Conservation (phyloP, 2,888 invertebrate genomes). For the Microdon myrmicae region DNA sequence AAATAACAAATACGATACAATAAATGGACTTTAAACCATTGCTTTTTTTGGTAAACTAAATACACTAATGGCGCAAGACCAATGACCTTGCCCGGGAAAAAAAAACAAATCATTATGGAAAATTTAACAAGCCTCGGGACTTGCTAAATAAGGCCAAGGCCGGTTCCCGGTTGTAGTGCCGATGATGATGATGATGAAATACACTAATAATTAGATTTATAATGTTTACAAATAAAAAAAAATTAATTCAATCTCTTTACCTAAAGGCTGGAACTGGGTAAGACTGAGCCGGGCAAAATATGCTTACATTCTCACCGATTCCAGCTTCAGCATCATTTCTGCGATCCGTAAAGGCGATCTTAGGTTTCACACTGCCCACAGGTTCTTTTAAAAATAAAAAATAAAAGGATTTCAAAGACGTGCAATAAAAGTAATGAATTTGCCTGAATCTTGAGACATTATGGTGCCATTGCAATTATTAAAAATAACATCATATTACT, state of each 20-base stretch:
- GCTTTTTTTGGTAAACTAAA: no score
- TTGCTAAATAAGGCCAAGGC: no score
- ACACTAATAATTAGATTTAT: neutral
- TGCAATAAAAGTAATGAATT: neutral
- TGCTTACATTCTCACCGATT: conserved; percentile 69
- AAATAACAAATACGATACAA: no score
- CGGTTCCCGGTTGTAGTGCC: no score
- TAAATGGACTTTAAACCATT: no score
- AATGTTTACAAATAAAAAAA: neutral
- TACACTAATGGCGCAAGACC: no score
- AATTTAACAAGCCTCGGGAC: no score
- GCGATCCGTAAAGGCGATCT: conserved; percentile 68
- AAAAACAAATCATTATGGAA: no score
- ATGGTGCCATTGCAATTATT: neutral
- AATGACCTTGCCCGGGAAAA: no score
- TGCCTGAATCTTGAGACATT: conserved; percentile 30
- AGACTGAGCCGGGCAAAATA: conserved; percentile 76
- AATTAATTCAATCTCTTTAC: conserved; percentile 60
- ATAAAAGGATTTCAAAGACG: neutral
- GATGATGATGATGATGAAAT: no score
- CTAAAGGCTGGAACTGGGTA: conserved; percentile 72
- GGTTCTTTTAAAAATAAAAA: conserved; percentile 61
- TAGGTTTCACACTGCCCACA: conserved; percentile 70
- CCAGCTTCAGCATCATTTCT: conserved; percentile 65
- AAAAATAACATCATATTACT: no score